Evolutionary conservation across 2,888 invertebrate genomes (phyloP), one percentile per base, ranked within the genome.

Genomic region (Melikaiella ostensackeni): DNA sequence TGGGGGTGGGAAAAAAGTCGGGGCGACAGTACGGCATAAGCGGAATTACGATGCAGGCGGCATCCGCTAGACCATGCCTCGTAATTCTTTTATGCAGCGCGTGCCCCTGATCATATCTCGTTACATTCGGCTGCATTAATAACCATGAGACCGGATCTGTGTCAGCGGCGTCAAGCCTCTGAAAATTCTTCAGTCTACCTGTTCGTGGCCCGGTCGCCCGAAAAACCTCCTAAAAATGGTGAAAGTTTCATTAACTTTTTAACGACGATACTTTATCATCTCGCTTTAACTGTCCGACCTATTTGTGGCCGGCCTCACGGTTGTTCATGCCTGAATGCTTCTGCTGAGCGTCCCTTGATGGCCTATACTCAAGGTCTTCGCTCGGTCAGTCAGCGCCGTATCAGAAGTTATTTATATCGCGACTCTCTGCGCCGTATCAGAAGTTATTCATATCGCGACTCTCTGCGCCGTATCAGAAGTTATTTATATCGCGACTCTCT

Each of bases 21-120:
- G 11, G n/a, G n/a, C n/a, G n/a, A n/a, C n/a, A n/a, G 84, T 82
- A 79, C 82, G 83, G 50, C 78, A 61, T 42, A 83, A 84, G 81
- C 80, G 80, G 78, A 79, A 82, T 86, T 81, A 80, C 73, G 77
- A 86, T 85, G 86, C 83, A 74, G 75, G 66, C 70, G 78, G 80
- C 77, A 79, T 80, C 77, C 78, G 75, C 61, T 76, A 66, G 80
- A 38, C 59, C 57, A 76, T 42, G 75, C 57, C 64, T 79, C 78
- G 85, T 86, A 85, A 86, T 85, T 86, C 84, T 86, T 87, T 85
- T 84, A 84, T 85, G 86, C 84, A 83, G 83, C 86, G 83, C 86
- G 87, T 87, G 86, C 82, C 86, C 84, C 78, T 84, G 88, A 87
- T 88, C 82, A 81, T 84, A 86, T 86, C 84, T 83, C 78, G 30